These are phyloP conservation scores for Drosophila yakuba DNA, from an alignment of 1,140 invertebrate species.

Conservation along the genomic window DNA sequence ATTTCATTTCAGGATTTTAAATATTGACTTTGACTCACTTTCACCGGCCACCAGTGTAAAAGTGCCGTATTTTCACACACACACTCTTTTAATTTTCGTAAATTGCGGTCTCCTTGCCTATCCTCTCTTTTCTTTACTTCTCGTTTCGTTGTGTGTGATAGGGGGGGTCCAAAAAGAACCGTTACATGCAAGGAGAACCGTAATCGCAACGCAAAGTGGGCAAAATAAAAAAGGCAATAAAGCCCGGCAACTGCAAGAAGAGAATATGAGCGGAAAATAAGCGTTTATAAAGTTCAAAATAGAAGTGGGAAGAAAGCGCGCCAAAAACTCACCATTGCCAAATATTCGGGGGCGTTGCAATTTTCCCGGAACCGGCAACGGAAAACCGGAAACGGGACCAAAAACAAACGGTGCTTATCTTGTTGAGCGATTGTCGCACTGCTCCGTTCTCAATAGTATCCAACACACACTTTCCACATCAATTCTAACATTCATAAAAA, in stretches of 20 bases:
- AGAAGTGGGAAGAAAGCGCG: not conserved
- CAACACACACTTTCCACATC: slow-evolving; percentile 67
- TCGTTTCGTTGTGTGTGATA: slow-evolving; percentile 25
- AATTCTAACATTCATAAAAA: slow-evolving; percentile 64
- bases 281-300: too few species aligned
- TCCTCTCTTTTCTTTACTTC: slow-evolving; percentile 1
- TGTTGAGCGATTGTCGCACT: slow-evolving; percentile 57
- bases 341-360: slow-evolving; percentile 1
- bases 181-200: slow-evolving; percentile 47
- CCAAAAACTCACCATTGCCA: slow-evolving; percentile 6
- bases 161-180: slow-evolving; percentile 27
- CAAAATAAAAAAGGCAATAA: slow-evolving; percentile 12
- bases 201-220: slow-evolving; percentile 22
- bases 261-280: not conserved
- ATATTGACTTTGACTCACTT: slow-evolving; percentile 18
- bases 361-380: slow-evolving; percentile 1
- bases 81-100: slow-evolving; percentile 7
- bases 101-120: slow-evolving; percentile 15
- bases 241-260: slow-evolving; percentile 1
- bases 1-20: slow-evolving; percentile 27
- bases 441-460: slow-evolving; percentile 51
- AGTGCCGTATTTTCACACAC: slow-evolving; percentile 51
- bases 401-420: slow-evolving; percentile 65
- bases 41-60: slow-evolving; percentile 52
- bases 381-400: not conserved